Base-by-base conservation (phyloP, 2,113 vertebrate species). In the Vidua chalybeata region DNA sequence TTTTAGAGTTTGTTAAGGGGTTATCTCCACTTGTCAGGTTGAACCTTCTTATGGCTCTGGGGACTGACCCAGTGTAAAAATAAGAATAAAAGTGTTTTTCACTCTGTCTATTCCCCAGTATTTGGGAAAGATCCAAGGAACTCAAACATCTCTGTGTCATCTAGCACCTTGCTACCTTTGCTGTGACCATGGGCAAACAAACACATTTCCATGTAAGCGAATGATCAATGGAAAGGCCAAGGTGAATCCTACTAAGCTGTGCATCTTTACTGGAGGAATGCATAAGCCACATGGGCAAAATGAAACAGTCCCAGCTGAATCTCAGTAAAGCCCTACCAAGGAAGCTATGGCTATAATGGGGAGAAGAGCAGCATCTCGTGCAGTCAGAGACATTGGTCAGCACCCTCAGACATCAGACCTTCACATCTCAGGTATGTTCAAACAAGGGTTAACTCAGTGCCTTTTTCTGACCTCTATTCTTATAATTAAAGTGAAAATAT, bases 151-250 rank as follows among this genome's bases (percentile, higher is more conserved):
- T 83, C 35, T 43, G 15, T 24, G 33, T 35, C 46, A 43, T 55
- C 37, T 28, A 80, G 16, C 21, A 58, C 23, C 41, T 89, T 69
- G 11, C 20, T 72, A 69, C 22, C 37, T 93, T 83, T 85, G 28
- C 41, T 82, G 10, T 27, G 51, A 51, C 31, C 35, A 22, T 4
- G 15, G 35, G 21, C 37, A 79, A 91, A 54, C 5, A 72, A 72
- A 5, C 15, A 37, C 0, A 67, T 15, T 28, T 68, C 3, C 10
- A 15, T 3, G 13, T 41, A 52, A 71, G 28, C 0, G 0, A 67
- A 76, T 21, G n/a, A 62, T 61, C 46, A 49, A 6, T 5, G 11
- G 51, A 63, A 84, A 88, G 12, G 51, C 28, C 56, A 37, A 37
- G 26, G 28, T 52, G 49, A 64, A 12, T 61, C 54, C 23, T 56